Base-by-base conservation (phyloP, 2,797 vertebrate species). In the Sciurus carolinensis region DNA sequence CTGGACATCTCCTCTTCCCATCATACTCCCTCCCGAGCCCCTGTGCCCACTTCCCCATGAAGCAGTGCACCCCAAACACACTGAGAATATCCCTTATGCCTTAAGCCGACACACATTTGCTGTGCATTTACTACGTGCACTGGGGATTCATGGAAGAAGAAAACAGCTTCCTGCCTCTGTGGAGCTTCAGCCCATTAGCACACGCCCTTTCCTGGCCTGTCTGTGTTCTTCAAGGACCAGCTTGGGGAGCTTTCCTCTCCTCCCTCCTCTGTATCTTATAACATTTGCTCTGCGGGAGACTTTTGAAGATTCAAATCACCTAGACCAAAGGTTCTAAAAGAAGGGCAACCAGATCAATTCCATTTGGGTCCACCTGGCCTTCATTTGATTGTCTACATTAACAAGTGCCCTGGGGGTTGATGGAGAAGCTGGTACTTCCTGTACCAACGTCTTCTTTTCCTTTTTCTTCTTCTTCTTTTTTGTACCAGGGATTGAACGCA, bases 171-270 rank as follows among this genome's bases (percentile, higher is more conserved):
- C 52, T 5, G 30, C n/a, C 33, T 80, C 13, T 84, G 30, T 26
- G 24, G 69, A 39, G 39, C 36, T 36, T 71, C 18, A 69, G 62
- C 9, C 30, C 12, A 44, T 9, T 15, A 64, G 50, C 30, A 59
- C 22, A 17, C 39, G 15, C 28, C 11, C 42, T 77, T 17, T 42
- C 13, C 33, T 50, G 15, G 47, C 8, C 36, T 85, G 79, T 76
- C 18, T 22, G 57, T 57, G 52, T 18, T 88, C 24, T 64, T 91
- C 9, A 66, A 82, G 30, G 4, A 9, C 42, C 5, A 2, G 28
- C 50, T 88, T 50, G 73, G 42, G 75, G 93, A 92, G 13, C 15
- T 33, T 39, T 72, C n/a, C 18, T 83, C 62, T 95, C 87, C 59
- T 87, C 24, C 24, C 22, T 83, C 17, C 24, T 91, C 59, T 72